Evolutionary conservation across 2,797 vertebrate species (phyloP).

Genomic region (Urocyon cinereoargenteus): DNA sequence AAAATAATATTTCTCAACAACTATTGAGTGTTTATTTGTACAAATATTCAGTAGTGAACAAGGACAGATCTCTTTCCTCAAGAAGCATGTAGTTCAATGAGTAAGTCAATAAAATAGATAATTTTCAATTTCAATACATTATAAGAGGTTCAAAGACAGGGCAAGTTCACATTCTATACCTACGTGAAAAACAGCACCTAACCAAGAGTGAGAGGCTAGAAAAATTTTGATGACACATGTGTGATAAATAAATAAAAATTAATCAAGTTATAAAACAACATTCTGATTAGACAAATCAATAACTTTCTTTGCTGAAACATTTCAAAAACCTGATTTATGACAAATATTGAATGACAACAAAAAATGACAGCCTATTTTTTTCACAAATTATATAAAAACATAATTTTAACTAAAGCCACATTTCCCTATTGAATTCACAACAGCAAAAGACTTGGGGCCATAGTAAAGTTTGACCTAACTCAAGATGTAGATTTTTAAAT

Average conservation of each 20-base stretch:
- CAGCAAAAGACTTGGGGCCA: neutral
- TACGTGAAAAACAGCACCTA: neutral
- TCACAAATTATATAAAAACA: neutral
- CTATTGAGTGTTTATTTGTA: neutral
- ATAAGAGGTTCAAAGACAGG: neutral
- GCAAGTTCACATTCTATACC: neutral
- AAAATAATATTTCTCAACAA: neutral
- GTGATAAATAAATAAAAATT: neutral
- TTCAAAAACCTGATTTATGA: neutral
- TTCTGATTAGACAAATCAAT: neutral
- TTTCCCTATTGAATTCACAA: neutral
- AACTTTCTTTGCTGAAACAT: neutral
- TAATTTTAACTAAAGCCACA: neutral
- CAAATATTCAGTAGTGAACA: neutral
- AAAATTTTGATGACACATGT: neutral
- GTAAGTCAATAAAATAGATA: neutral
- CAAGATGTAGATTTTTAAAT: neutral
- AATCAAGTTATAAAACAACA: neutral
- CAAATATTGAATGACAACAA: neutral
- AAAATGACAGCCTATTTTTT: neutral
- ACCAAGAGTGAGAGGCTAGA: neutral
- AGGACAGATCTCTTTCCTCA: neutral
- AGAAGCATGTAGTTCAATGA: neutral
- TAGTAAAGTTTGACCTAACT: neutral
- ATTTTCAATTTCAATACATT: neutral